Evolutionary conservation across 2,113 vertebrate species (phyloP).

Genomic region (Epinephelus lanceolatus): DNA sequence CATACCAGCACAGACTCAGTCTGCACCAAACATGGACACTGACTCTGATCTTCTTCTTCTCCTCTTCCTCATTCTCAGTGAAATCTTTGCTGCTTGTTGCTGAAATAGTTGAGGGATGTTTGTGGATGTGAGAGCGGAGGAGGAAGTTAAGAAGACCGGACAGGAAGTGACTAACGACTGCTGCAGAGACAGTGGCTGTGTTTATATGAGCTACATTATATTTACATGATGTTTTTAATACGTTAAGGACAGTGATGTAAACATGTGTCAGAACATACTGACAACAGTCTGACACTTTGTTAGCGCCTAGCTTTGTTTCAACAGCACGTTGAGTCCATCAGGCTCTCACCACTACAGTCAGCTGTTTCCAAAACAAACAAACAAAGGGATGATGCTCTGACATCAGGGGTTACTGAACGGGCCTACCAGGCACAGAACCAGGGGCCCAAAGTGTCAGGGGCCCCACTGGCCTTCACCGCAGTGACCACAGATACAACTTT

Average conservation of each 20-base stretch:
- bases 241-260: too few species aligned
- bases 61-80: too few species aligned
- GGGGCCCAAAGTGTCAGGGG: too few species aligned
- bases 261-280: not conserved
- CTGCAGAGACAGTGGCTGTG: not conserved
- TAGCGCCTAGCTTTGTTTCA: too few species aligned
- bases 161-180: not conserved
- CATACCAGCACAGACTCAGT: not conserved
- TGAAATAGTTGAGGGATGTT: not conserved
- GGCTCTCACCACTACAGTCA: not conserved
- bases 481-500: too few species aligned
- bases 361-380: not conserved
- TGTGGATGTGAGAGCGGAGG: not conserved
- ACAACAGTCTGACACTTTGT: not conserved
- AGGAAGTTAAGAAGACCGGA: not conserved
- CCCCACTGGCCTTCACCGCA: too few species aligned
- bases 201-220: not conserved
- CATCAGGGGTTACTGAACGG: too few species aligned
- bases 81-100: not conserved
- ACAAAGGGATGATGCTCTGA: too few species aligned
- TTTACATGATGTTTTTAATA: not conserved
- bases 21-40: not conserved
- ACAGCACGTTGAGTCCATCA: not conserved
- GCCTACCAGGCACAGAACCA: too few species aligned
- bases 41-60: not conserved